Conservation (phyloP, 2,797 vertebrate genomes). For the Phrynocephalus guinanensis region DNA sequence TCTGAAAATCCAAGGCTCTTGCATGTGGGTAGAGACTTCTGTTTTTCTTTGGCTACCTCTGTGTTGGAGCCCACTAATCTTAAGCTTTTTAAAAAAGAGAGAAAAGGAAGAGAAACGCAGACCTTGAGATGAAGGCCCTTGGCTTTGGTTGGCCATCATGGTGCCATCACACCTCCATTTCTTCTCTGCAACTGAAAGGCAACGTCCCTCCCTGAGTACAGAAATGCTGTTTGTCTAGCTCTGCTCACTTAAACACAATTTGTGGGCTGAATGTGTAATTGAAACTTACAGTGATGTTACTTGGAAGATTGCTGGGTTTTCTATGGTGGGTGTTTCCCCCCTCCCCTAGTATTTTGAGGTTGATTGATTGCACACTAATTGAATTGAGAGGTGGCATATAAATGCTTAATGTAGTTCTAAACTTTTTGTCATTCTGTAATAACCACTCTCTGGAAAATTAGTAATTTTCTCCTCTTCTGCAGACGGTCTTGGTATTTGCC, state of each 20-base stretch:
- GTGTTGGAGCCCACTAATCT: neutral
- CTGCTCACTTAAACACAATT: no score
- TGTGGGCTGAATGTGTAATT: conserved; percentile 7
- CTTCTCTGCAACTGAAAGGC: neutral
- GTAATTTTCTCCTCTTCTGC: neutral
- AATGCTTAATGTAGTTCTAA: neutral
- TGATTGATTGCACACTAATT: neutral
- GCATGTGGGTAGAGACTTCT: no score
- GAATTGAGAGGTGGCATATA: neutral
- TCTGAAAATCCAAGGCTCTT: no score
- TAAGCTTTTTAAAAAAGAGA: neutral
- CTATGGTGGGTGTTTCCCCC: neutral
- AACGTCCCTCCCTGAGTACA: neutral
- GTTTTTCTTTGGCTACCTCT: no score
- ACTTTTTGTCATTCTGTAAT: neutral
- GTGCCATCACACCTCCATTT: neutral
- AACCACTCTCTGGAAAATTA: neutral
- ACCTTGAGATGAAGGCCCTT: neutral
- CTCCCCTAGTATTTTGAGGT: neutral
- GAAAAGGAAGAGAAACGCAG: neutral
- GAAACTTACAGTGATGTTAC: neutral
- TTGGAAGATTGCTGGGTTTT: no score
- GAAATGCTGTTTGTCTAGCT: neutral
- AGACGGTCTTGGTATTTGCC: neutral
- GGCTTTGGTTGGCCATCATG: neutral